phyloP scores from a whole-genome alignment of 2,888 invertebrate species.

The Callimorpha dominula region DNA sequence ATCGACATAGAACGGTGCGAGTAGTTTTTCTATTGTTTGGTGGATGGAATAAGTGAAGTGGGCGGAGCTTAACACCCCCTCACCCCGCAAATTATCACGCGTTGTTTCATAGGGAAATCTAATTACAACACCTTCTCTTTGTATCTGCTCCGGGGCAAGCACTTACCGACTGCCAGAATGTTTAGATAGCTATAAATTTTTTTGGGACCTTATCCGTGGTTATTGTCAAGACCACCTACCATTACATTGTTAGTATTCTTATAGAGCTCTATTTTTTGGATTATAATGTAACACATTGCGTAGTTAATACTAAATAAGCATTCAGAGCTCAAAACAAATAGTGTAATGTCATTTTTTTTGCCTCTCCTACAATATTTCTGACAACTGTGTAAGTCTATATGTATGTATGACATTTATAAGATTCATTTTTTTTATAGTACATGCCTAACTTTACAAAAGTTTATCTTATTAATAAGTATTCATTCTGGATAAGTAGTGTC shows the following conservation, averaged over 20 bases:
- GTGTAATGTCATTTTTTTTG: neutral
- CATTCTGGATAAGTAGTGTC: slow-evolving; percentile 18
- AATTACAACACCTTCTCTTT: too few species aligned
- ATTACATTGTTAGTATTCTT: neutral
- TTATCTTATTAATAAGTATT: slow-evolving; percentile 7
- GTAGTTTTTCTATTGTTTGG: too few species aligned
- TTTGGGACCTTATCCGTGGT: neutral
- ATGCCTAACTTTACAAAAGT: slow-evolving; percentile 7
- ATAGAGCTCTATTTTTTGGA: neutral
- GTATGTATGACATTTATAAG: neutral
- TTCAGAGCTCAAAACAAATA: neutral
- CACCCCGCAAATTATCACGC: too few species aligned
- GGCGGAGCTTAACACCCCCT: too few species aligned
- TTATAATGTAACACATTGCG: neutral
- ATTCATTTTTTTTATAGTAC: slow-evolving; percentile 6
- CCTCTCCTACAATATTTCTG: neutral
- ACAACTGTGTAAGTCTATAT: neutral
- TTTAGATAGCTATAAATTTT: neutral
- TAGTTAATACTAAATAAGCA: neutral
- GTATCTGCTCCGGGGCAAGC: too few species aligned
- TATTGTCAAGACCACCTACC: neutral
- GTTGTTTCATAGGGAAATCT: too few species aligned
- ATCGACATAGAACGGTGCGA: too few species aligned
- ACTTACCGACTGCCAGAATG: neutral
- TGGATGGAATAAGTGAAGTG: too few species aligned